Base-by-base conservation (phyloP, 2,113 vertebrate genomes). In the human (Homo sapiens) region DNA sequence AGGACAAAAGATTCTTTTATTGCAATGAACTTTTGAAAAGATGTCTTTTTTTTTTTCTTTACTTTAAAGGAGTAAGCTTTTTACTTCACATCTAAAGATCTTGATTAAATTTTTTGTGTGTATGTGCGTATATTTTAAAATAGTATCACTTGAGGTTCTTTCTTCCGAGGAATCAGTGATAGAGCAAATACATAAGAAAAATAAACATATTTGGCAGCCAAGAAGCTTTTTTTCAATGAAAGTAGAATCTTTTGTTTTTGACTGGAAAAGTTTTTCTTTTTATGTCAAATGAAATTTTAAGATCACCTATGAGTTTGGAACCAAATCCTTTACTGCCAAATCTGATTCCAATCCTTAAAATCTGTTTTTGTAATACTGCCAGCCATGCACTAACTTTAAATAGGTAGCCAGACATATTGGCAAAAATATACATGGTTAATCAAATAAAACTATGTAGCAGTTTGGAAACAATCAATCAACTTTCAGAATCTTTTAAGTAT, bases 221-320 rank as follows among this genome's bases (percentile, higher is more conserved):
- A 97, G 92, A 98, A 97, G 78, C 12, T 98, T 93, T 14, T 97
- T 98, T 98, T 97, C 98, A 98, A 97, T 97, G 97, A 97, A 98
- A 98, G 89, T 95, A 91, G 95, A 98, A 97, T 78, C 95, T 96
- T 97, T 97, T 98, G 96, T 97, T 98, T 98, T 98, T 96, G 90
- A 97, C 92, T 96, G 96, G 94, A 97, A 97, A 96, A 52, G 90
- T 40, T 98, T 98, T 98, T 98, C 92, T 98, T 98, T 97, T 98
- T 96, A 97, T 98, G 98, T 98, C 98, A 99, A 98, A 98, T 98
- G 97, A 99, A 99, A 98, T 98, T 98, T 98, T 98, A 98, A 98
- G 95, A 98, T 98, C 98, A 98, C 98, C 97, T 98, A 98, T 98
- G 98, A 98, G 98, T 98, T 98, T 99, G 98, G 98, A 98, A 98